Evolutionary conservation across 2,113 vertebrate species (phyloP).

Genomic region (Mustelus asterias): DNA sequence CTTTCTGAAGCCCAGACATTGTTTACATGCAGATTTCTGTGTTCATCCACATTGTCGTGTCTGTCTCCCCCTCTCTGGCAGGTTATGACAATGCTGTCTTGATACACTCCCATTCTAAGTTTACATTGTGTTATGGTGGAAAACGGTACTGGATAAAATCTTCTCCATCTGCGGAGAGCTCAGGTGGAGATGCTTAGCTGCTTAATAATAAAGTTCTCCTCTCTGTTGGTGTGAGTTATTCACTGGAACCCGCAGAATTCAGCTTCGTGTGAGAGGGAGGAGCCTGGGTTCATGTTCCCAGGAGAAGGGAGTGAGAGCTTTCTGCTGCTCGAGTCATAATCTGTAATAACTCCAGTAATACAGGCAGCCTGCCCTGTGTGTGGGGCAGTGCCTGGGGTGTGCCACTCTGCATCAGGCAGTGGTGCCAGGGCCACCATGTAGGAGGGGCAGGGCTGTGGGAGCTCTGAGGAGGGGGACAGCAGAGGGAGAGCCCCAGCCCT

Average conservation of each 20-base stretch:
- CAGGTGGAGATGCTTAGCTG: neutral
- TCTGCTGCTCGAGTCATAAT: no score
- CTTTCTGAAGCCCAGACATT: neutral
- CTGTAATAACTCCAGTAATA: no score
- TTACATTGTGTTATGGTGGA: neutral
- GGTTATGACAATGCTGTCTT: neutral
- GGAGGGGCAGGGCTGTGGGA: no score
- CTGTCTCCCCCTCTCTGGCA: neutral
- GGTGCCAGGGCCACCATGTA: no score
- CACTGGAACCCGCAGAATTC: neutral
- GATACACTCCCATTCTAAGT: neutral
- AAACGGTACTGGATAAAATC: neutral
- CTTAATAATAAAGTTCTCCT: neutral
- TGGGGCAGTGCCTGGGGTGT: no score
- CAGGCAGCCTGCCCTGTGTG: no score
- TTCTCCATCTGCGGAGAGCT: neutral
- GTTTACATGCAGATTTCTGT: neutral
- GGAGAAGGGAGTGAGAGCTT: no score
- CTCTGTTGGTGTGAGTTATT: neutral
- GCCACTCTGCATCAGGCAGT: no score
- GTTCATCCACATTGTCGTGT: neutral
- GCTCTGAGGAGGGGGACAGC: no score
- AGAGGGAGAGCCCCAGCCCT: no score
- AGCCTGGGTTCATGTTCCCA: neutral
- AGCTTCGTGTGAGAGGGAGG: neutral